These are phyloP conservation scores for Sarcophaga subvicina DNA, from an alignment of 2,888 invertebrate species.

Conservation along the genomic window DNA sequence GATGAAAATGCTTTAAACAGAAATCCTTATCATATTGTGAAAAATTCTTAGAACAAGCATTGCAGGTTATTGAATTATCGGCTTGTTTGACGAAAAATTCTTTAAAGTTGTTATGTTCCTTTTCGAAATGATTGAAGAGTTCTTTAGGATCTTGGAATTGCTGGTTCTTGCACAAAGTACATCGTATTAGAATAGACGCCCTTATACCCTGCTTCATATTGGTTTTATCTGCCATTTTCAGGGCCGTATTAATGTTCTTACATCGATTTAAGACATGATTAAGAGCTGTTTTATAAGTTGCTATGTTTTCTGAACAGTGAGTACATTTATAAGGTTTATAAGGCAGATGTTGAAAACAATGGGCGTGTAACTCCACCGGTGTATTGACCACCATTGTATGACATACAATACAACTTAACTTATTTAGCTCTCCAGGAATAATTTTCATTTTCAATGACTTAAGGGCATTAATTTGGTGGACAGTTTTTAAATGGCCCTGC, in stretches of 20 bases:
- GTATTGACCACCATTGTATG: slow-evolving; percentile 39
- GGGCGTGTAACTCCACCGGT: slow-evolving; percentile 50
- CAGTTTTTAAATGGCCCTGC: slow-evolving; percentile 58
- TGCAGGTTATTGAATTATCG: slow-evolving; percentile 27
- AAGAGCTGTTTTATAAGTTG: slow-evolving; percentile 49
- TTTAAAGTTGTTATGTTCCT: slow-evolving; percentile 36
- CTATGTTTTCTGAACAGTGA: slow-evolving; percentile 43
- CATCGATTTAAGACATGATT: slow-evolving; percentile 51
- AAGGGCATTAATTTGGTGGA: slow-evolving; percentile 58
- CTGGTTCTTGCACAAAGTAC: slow-evolving; percentile 42
- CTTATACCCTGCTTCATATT: slow-evolving; percentile 22
- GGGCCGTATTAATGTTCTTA: background rate
- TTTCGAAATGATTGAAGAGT: slow-evolving; percentile 5
- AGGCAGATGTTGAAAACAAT: slow-evolving; percentile 66
- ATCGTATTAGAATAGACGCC: slow-evolving; percentile 28
- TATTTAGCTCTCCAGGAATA: slow-evolving; percentile 32
- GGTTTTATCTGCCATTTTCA: background rate
- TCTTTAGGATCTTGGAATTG: background rate
- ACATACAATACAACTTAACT: slow-evolving; percentile 61
- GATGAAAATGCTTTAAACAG: slow-evolving; percentile 10
- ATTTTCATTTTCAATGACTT: slow-evolving; percentile 61
- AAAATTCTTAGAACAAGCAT: slow-evolving; percentile 18
- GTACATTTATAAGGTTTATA: slow-evolving; percentile 64
- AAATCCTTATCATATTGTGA: background rate
- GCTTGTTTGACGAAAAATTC: slow-evolving; percentile 21